Evolutionary conservation across 2,888 invertebrate genomes (phyloP), one percentile per base, ranked within the genome.

Genomic region (Heliconius ismenius): DNA sequence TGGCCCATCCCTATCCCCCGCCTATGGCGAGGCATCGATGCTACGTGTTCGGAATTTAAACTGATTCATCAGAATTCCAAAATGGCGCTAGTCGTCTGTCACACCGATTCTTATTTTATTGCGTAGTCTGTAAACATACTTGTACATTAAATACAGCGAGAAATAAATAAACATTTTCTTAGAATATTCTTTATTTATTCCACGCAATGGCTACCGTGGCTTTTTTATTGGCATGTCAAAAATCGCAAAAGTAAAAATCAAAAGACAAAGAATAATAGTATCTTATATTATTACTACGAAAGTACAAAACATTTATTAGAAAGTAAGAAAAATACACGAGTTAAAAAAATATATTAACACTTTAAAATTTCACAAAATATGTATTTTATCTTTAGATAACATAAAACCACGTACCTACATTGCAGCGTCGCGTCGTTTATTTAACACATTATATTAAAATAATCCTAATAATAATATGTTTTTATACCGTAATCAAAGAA

Each of bases 1-100:
- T 18, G 64, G 63, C 76, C 76, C 76, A 76, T 67, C 72, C 65
- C 76, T 76, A 76, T 65, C 65, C 73, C 26, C 39, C 39, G 64
- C 32, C 64, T 49, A 65, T 72, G 76, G 39, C 77, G 77, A 63
- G 75, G 79, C 80, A 76, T 83, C 84, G 74, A 76, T 75, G 80
- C 81, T 87, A 91, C 92, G 92, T 92, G 92, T 86, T 87, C 83
- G 81, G 90, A 90, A 89, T 90, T 84, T 83, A 85, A 88, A 92
- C 86, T 88, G 89, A 89, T 86, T 91, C 90, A 91, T 91, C 88
- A 82, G 84, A 86, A 91, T 88, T 89, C 85, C 83, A 92, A 91
- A 83, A 91, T 90, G 91, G 92, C 81, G 86, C 83, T 83, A 89
- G 90, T 88, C 80, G 87, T 83, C 84, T 82, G 83, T 84, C 84